phyloP scores from a whole-genome alignment of 2,113 vertebrate species.

The Cyanoramphus novaezelandiae region DNA sequence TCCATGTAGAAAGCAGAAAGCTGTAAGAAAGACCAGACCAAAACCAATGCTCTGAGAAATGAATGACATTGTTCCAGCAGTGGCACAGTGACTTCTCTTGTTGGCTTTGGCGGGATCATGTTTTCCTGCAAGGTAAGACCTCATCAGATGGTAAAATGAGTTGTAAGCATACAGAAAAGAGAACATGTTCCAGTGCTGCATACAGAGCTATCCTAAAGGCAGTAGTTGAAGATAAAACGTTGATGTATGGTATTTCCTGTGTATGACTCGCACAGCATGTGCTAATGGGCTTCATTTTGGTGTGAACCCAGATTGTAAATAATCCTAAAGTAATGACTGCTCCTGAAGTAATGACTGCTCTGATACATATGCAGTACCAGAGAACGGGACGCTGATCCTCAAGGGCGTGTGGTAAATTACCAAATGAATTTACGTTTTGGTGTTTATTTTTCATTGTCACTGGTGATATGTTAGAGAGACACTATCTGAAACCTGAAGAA shows the following conservation, averaged over 20 bases:
- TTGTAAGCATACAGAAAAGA: not conserved
- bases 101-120: not conserved
- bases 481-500: not conserved
- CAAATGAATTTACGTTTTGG: not conserved
- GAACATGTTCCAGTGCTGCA: rapidly evolving
- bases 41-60: not conserved
- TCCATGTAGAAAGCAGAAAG: not conserved
- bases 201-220: not conserved
- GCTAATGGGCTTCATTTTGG: not conserved
- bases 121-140: not conserved
- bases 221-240: rapidly evolving
- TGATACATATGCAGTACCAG: not conserved
- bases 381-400: rapidly evolving
- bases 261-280: rapidly evolving
- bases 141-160: not conserved
- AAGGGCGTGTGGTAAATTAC: not conserved
- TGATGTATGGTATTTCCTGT: rapidly evolving
- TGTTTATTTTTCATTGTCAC: not conserved
- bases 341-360: not conserved
- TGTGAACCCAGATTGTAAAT: not conserved
- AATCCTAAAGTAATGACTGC: not conserved
- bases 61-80: rapidly evolving
- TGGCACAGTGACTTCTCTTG: not conserved
- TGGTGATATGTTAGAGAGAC: not conserved
- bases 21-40: no score